Base-by-base conservation (phyloP, 2,113 vertebrate species). In the Cinclus mexicanus region DNA sequence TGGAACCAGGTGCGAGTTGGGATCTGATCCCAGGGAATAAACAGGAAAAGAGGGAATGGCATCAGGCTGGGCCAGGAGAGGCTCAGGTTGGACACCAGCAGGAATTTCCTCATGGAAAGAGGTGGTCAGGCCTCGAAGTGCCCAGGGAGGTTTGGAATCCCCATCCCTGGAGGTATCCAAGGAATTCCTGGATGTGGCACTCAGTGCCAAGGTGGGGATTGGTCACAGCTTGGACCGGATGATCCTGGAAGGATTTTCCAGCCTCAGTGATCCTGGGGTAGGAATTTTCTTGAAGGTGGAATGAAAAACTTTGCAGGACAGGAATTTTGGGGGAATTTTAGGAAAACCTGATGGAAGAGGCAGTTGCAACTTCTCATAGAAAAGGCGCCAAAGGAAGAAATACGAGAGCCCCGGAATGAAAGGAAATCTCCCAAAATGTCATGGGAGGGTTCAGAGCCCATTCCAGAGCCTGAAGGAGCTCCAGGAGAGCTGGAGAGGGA, bases 151-250 rank as follows among this genome's bases (percentile, higher is more conserved):
- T 56, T 56, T 65, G 70, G 60, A 65, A 0, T 42, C 0, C 16
- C 15, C 42, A 86, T 49, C 25, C 35, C 25, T 59, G 44, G 44
- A 50, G 13, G 37, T 26, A 21, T 16, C 71, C 83, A 31, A 9
- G 61, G 44, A 50, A 76, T 35, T 49, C 31, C 61, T 31, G 53
- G 37, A 31, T 11, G 52, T 35, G 41, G 41, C 35, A 12, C 57
- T 50, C 35, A 7, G 35, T 18, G 47, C 76, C 28, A 5, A 6
- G n/a, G 29, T 31, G 35, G 21, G 60, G 3, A 59, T 75, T 0
- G 1, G 29, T 1, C n/a, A 5, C 61, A 31, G 35, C 2, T 65
- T 7, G 29, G 35, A 29, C 9, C 35, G 0, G 1, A 1, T 25
- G 83, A 4, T 1, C 44, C 0, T 1, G 21, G 16, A 41, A 35